Conservation (phyloP, 2,888 invertebrate species). For the Carcina quercana region DNA sequence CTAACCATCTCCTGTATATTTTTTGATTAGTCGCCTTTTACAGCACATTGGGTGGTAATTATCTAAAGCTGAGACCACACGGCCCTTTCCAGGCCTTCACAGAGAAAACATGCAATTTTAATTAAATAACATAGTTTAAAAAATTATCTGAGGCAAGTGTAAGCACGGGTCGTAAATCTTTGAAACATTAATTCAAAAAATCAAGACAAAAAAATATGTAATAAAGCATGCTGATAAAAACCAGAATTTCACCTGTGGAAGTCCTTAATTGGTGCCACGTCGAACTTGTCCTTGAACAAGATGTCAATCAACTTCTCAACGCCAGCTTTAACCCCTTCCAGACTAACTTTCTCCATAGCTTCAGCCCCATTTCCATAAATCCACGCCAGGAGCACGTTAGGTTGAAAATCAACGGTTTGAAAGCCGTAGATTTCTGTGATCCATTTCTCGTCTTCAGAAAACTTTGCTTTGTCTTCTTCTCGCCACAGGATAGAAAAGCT, state of each 20-base stretch:
- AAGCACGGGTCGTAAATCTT: neutral
- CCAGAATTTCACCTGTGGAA: conserved; percentile 66
- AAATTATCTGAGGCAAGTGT: neutral
- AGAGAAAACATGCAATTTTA: too few relatives aligned
- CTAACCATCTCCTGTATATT: too few relatives aligned
- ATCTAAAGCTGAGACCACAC: too few relatives aligned
- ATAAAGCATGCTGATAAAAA: too few relatives aligned
- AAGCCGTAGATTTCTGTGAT: conserved; percentile 76
- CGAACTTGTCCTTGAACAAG: conserved; percentile 47
- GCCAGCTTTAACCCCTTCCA: conserved; percentile 67
- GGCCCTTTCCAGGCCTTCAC: too few relatives aligned
- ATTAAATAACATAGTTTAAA: too few relatives aligned
- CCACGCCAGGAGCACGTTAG: conserved; percentile 78
- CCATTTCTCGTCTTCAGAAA: conserved; percentile 69
- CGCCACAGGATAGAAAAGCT: conserved; percentile 75
- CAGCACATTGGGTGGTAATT: too few relatives aligned
- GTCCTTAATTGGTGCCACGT: conserved; percentile 68
- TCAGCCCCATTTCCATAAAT: conserved; percentile 77
- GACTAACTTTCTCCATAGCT: conserved; percentile 73
- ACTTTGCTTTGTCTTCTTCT: conserved; percentile 63
- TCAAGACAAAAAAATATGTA: neutral
- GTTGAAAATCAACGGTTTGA: conserved; percentile 74
- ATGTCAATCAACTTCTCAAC: conserved; percentile 71
- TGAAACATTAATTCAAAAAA: neutral
- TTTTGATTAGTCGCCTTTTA: too few relatives aligned